Conservation (phyloP, 2,888 invertebrate species). For the Pelosia muscerda region DNA sequence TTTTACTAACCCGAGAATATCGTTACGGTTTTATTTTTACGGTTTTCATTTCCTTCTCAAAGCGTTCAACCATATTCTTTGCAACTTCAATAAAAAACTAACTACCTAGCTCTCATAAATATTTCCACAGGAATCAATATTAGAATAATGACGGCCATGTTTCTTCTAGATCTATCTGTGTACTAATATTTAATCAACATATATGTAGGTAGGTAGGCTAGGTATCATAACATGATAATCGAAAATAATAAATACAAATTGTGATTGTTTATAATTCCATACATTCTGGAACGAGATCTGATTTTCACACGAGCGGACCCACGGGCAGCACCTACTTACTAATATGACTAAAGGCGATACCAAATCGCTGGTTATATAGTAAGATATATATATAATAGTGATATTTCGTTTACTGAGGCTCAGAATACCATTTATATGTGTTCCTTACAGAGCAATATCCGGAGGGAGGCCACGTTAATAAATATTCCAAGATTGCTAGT, state of each 20-base stretch:
- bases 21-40: constrained; percentile 15
- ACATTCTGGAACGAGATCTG: not conserved
- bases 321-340: too few species aligned
- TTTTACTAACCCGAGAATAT: constrained; percentile 17
- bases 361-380: not conserved
- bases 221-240: too few species aligned
- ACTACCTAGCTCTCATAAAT: not conserved
- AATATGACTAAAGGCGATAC: not conserved
- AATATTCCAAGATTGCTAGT: not conserved
- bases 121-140: not conserved
- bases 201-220: too few species aligned
- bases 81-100: not conserved
- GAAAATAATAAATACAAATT: too few species aligned
- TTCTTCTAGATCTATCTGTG: not conserved
- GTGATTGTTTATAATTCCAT: too few species aligned
- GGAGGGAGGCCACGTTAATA: not conserved
- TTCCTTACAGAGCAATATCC: not conserved
- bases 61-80: constrained; percentile 2
- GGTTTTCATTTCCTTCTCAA: constrained; percentile 12
- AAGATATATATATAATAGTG: not conserved
- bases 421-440: not conserved
- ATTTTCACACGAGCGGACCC: too few species aligned
- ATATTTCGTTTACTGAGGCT: not conserved
- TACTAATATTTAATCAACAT: too few species aligned
- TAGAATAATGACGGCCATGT: not conserved